These are phyloP conservation scores for Desmodus rotundus DNA, from an alignment of 2,113 vertebrate genomes.

Conservation along the genomic window DNA sequence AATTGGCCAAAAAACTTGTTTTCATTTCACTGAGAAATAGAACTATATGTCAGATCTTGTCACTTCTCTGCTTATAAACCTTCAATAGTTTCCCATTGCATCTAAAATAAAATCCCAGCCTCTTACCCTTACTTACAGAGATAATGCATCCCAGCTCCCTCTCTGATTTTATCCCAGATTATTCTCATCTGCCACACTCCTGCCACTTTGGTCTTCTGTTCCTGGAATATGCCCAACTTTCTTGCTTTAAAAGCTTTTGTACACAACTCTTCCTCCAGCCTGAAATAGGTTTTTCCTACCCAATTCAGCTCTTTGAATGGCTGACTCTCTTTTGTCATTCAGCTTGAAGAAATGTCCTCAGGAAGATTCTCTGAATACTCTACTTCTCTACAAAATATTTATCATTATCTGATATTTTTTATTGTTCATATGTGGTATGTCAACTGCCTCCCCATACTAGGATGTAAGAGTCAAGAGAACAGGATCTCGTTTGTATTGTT, in stretches of 20 bases:
- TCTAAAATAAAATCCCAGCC: background rate
- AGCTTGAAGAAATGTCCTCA: background rate
- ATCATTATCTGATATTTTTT: background rate
- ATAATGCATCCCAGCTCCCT: background rate
- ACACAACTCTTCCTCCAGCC: background rate
- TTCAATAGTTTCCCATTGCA: background rate
- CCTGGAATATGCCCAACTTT: background rate
- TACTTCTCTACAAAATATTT: background rate
- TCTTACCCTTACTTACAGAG: background rate
- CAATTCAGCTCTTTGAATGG: background rate
- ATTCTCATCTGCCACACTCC: background rate
- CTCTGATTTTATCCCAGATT: background rate
- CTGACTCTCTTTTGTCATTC: background rate
- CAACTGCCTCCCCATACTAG: background rate
- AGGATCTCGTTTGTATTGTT: background rate
- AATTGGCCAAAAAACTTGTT: background rate
- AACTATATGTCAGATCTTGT: background rate
- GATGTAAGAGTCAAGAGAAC: background rate
- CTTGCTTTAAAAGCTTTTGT: background rate
- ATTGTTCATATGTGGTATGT: background rate
- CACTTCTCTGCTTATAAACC: background rate
- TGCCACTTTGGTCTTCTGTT: background rate
- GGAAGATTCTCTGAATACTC: background rate
- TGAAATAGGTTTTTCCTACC: background rate
- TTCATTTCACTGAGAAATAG: background rate